Evolutionary conservation across 2,888 invertebrate species (phyloP), one percentile per base, ranked within the genome.

Genomic region (Agriopis leucophaearia): DNA sequence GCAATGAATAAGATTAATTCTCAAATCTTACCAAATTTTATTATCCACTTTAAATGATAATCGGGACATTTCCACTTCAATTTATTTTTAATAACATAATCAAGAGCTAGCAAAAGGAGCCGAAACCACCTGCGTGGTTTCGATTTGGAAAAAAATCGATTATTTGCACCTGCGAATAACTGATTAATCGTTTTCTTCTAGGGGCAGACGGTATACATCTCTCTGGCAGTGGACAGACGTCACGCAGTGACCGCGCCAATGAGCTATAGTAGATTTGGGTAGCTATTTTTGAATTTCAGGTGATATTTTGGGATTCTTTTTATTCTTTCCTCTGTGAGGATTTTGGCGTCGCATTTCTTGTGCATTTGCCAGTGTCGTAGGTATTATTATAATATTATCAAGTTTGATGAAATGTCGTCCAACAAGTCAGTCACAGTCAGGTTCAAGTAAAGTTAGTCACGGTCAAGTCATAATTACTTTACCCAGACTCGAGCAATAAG

Each of bases 81-180:
- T 81, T 82, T 81, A 79, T 80, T 80, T 82, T 81, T 84, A 85
- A 88, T 86, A 82, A 83, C 82, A 83, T 85, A 81, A 82, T 86
- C 79, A 81, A 72, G 66, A 59, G 55, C 62, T 71, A 70, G 74
- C 76, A 77, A 82, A 79, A 74, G 70, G 54, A 40, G 67, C 72
- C 74, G 74, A 80, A 79, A 74, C 69, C 87, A 87, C 81, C 85
- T 82, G 86, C 81, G 69, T 76, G 69, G 66, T 72, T 78, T 83
- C 72, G 69, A 77, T 75, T 36, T 38, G 6, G 15, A 80, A 80
- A 78, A 83, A 81, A 83, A 81, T 79, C 81, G 79, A 82, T 87
- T 88, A 87, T 89, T 92, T 89, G 89, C 92, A 92, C 91, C 91
- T 91, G 91, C 90, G 79, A 90, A 87, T 87, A 88, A 90, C 88